Conservation (phyloP, 2,113 vertebrate genomes). For the Promerops cafer region DNA sequence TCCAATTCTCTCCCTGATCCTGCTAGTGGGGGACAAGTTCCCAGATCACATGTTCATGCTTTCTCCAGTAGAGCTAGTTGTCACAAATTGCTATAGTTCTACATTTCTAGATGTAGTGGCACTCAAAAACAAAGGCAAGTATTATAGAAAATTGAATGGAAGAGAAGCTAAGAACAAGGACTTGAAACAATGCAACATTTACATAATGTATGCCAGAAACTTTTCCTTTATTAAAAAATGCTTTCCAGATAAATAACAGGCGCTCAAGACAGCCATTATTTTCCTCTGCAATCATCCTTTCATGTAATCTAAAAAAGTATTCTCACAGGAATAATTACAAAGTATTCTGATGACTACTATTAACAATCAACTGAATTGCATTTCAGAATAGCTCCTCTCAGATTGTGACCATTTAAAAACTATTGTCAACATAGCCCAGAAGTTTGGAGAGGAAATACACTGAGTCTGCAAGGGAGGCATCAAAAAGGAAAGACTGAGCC, state of each 20-base stretch:
- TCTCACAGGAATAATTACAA: constrained; percentile 59
- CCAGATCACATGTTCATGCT: not conserved
- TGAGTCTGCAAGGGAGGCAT: not conserved
- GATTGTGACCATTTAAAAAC: constrained; percentile 50
- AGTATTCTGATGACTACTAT: constrained; percentile 61
- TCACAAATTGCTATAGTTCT: not conserved
- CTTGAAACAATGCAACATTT: constrained; percentile 50
- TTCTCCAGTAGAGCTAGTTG: not conserved
- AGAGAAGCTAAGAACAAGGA: constrained; percentile 23
- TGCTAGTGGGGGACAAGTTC: not conserved
- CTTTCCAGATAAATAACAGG: constrained; percentile 59
- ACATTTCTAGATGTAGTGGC: not conserved
- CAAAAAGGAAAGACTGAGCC: not conserved
- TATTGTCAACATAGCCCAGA: constrained; percentile 42
- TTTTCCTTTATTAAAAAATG: constrained; percentile 55
- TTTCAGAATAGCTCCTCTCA: constrained; percentile 52
- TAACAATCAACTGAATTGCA: constrained; percentile 61
- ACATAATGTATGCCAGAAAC: constrained; percentile 37
- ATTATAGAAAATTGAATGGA: constrained; percentile 30
- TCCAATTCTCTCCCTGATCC: not conserved
- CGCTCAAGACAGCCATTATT: constrained; percentile 57
- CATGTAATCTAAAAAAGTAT: constrained; percentile 60
- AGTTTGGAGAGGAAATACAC: constrained; percentile 26
- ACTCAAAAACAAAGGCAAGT: not conserved
- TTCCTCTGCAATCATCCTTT: constrained; percentile 66